phyloP scores from a whole-genome alignment of 2,113 vertebrate genomes.

The Piprites chloris region DNA sequence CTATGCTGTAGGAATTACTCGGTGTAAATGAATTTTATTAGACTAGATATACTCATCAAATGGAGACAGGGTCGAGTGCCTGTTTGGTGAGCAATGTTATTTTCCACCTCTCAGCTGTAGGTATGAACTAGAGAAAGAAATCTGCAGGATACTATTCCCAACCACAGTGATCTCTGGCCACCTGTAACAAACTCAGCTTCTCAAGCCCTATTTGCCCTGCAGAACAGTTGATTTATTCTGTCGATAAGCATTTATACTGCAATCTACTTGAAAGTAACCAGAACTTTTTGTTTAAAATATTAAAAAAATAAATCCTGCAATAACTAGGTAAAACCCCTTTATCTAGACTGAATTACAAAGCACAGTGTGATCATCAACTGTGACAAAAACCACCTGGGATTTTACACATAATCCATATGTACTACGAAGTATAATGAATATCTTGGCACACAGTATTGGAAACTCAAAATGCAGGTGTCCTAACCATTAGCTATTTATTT shows the following conservation, averaged over 20 bases:
- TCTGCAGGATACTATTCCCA: not conserved
- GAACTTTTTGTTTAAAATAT: not conserved
- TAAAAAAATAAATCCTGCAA: not conserved
- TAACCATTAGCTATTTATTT: not conserved
- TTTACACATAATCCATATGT: not conserved
- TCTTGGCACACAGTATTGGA: not conserved
- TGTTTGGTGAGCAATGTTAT: not conserved
- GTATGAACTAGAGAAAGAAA: not conserved
- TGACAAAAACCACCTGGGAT: not conserved
- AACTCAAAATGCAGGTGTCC: not conserved
- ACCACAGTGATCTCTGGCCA: not conserved
- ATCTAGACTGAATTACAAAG: not conserved
- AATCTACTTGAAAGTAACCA: not conserved
- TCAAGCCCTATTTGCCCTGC: not conserved
- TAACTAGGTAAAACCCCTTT: not conserved
- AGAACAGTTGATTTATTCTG: not conserved
- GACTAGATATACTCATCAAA: not conserved
- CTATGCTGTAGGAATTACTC: not conserved
- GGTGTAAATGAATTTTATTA: not conserved
- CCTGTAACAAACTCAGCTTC: not conserved
- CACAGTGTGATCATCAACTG: not conserved
- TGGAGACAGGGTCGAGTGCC: not conserved
- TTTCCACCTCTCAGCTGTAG: not conserved
- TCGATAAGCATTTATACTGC: not conserved
- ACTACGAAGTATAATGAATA: not conserved